A percentile compares a stretch with the other conserved stretches of the same genome.
Conservation (phyloP, 2,113 vertebrate species). For the Theropithecus gelada region DNA sequence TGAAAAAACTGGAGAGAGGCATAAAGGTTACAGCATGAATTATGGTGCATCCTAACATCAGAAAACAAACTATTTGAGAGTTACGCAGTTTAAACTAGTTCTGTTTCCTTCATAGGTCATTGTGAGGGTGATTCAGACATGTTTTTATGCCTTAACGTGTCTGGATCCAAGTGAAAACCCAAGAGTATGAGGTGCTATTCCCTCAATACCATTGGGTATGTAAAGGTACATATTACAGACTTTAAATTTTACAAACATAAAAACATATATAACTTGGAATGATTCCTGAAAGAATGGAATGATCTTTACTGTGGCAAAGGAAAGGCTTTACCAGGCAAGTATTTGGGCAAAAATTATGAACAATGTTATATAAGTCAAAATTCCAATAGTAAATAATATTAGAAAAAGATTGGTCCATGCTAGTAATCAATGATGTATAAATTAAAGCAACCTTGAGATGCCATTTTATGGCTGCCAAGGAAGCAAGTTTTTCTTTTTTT, state of each 20-base stretch:
- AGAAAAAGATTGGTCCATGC: not conserved
- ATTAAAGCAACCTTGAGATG: not conserved
- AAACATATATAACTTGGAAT: conserved; percentile 45
- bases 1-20: not conserved
- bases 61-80: conserved; percentile 9
- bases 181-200: not conserved
- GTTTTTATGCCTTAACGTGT: not conserved
- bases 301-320: not conserved
- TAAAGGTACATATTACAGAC: not conserved
- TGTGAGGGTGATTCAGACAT: not conserved
- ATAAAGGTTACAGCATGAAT: not conserved
- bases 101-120: not conserved
- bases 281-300: conserved; percentile 3
- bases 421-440: not conserved
- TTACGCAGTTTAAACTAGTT: not conserved
- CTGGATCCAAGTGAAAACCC: not conserved
- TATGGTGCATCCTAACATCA: not conserved
- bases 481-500: not conserved
- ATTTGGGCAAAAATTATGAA: not conserved
- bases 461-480: not conserved
- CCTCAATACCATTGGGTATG: not conserved
- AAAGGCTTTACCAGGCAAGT: not conserved
- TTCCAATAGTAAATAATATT: not conserved
- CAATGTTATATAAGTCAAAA: not conserved
- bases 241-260: not conserved